phyloP scores from a whole-genome alignment of 1,140 invertebrate genomes.

The Colletes gigas region DNA sequence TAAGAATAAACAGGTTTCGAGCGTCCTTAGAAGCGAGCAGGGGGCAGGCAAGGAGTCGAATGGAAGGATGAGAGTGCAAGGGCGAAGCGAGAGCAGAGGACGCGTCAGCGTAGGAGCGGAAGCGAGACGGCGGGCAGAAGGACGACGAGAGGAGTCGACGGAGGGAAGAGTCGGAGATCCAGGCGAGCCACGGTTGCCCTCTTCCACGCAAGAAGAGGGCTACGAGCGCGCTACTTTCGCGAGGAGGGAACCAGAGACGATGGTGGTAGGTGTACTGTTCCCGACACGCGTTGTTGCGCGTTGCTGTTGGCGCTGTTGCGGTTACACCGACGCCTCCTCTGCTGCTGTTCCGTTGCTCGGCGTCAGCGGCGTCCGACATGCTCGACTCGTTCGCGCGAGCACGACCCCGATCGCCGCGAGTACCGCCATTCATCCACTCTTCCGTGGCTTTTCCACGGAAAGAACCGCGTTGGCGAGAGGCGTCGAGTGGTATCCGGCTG shows the following conservation, averaged over 20 bases:
- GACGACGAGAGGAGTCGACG: slow-evolving; percentile 5
- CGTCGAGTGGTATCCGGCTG: slow-evolving; percentile 15
- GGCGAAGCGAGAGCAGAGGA: slow-evolving; percentile 66
- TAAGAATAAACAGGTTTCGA: slow-evolving; percentile 70
- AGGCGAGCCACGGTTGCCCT: slow-evolving; percentile 7
- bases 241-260: slow-evolving; percentile 19
- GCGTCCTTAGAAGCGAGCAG: slow-evolving; percentile 64
- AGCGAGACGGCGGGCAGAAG: slow-evolving; percentile 3
- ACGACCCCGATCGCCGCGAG: neutral
- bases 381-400: no score
- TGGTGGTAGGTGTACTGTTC: slow-evolving; percentile 2
- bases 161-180: slow-evolving; percentile 4
- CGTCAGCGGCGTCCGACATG: neutral
- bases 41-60: slow-evolving; percentile 34
- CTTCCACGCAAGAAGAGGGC: slow-evolving; percentile 35
- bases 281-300: slow-evolving; percentile 39
- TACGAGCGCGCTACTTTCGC: slow-evolving; percentile 53
- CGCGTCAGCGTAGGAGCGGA: slow-evolving; percentile 28
- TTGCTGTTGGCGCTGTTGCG: slow-evolving; percentile 14
- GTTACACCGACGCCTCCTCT: neutral
- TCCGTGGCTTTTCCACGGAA: slow-evolving; percentile 32
- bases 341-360: neutral
- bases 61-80: slow-evolving; percentile 52
- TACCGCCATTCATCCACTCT: neutral
- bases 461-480: slow-evolving; percentile 1